Percentiles rank a stretch among this genome's conserved stretches.
Conservation (phyloP, 2,888 invertebrate genomes). For the Vanessa cardui region DNA sequence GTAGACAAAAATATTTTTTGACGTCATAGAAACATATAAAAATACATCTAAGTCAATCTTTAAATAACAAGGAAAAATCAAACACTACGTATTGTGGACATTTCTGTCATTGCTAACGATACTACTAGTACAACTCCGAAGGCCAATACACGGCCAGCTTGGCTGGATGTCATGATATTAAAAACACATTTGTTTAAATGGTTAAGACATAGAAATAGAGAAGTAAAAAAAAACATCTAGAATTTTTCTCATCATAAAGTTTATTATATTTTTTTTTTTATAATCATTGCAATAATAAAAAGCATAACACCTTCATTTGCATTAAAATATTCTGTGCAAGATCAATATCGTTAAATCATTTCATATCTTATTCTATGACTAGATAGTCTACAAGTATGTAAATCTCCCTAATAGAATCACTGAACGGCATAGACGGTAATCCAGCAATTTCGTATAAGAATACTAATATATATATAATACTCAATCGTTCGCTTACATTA, state of each 20-base stretch:
- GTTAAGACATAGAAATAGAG: no score
- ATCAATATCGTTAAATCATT: constrained; percentile 3
- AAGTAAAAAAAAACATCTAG: neutral
- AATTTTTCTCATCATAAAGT: neutral
- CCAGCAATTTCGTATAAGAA: neutral
- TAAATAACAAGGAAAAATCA: no score
- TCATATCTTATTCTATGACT: constrained; percentile 32
- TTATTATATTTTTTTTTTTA: neutral
- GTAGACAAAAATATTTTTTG: no score
- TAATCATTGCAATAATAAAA: neutral
- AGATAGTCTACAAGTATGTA: constrained; percentile 14
- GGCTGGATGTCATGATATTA: no score
- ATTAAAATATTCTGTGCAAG: neutral
- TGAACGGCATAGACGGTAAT: neutral
- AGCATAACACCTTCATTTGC: neutral
- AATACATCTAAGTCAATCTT: no score
- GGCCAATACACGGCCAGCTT: no score
- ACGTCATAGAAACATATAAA: no score
- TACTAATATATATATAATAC: neutral
- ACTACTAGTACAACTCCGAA: no score
- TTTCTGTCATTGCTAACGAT: no score
- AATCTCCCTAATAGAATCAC: neutral
- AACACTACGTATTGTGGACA: no score
- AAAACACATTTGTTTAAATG: no score
- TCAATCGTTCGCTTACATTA: neutral